A percentile compares a stretch with the other conserved stretches of the same genome.
Evolutionary conservation across 1,140 invertebrate species (phyloP).

Genomic region (Meloidogyne chitwoodi): DNA sequence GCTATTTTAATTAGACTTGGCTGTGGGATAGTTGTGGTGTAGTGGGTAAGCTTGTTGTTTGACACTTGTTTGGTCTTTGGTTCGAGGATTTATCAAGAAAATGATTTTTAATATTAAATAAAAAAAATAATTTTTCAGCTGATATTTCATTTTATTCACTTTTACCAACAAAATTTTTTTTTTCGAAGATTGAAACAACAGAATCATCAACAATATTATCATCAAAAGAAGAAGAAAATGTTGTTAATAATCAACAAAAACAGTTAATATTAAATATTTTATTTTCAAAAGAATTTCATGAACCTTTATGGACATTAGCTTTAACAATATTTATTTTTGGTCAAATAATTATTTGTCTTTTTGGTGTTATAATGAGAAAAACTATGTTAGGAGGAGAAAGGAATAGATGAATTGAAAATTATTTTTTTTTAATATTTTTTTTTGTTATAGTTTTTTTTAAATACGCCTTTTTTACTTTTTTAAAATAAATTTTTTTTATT

Average conservation of each 20-base stretch:
- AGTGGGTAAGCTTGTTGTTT: too few relatives aligned
- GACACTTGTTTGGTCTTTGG: too few relatives aligned
- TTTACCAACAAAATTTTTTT: background rate
- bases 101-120: too few relatives aligned
- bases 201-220: background rate
- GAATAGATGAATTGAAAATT: background rate
- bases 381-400: background rate
- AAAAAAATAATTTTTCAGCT: background rate
- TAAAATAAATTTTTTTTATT: too few relatives aligned
- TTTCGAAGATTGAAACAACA: background rate
- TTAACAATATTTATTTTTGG: background rate
- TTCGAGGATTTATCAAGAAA: background rate
- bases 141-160: background rate
- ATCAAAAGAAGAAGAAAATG: background rate
- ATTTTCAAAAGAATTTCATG: conserved; percentile 3
- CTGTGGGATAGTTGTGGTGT: too few relatives aligned
- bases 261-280: background rate
- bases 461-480: too few relatives aligned
- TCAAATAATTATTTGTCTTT: background rate
- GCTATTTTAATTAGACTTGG: too few relatives aligned
- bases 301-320: conserved; percentile 23
- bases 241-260: background rate
- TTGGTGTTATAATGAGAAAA: background rate
- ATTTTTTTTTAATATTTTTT: background rate
- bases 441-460: background rate